Conservation (phyloP, 1,140 invertebrate genomes). For the Diorhabda sublineata region DNA sequence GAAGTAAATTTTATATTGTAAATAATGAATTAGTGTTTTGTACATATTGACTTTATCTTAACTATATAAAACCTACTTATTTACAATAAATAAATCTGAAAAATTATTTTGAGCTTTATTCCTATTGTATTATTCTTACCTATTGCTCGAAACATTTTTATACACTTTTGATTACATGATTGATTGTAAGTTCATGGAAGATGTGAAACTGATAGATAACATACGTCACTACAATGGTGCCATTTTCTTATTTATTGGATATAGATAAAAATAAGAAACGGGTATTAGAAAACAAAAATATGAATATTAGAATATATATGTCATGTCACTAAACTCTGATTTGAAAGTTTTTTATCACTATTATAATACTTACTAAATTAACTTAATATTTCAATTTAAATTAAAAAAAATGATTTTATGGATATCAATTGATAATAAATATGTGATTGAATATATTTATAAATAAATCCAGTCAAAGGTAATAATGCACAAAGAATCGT, state of each 20-base stretch:
- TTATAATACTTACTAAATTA: too few relatives aligned
- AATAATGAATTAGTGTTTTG: conserved; percentile 44
- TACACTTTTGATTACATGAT: background rate
- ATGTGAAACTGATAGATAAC: background rate
- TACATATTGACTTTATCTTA: conserved; percentile 45
- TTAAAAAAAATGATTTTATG: too few relatives aligned
- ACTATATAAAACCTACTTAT: conserved; percentile 37
- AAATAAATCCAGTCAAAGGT: too few relatives aligned
- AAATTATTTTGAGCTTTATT: conserved; percentile 19
- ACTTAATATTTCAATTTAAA: too few relatives aligned
- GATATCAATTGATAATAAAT: too few relatives aligned
- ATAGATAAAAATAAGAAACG: background rate
- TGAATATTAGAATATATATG: background rate
- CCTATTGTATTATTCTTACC: background rate
- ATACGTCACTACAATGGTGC: background rate
- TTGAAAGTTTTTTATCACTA: too few relatives aligned
- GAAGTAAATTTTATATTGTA: conserved; percentile 43
- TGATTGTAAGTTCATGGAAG: background rate
- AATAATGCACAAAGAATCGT: too few relatives aligned
- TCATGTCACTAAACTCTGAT: background rate
- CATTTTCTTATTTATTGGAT: background rate
- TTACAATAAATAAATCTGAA: conserved; percentile 40
- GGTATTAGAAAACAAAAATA: background rate
- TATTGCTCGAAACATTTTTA: background rate
- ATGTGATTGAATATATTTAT: too few relatives aligned